Conservation (phyloP, 1,140 invertebrate genomes). For the Eupristina koningsbergeri region DNA sequence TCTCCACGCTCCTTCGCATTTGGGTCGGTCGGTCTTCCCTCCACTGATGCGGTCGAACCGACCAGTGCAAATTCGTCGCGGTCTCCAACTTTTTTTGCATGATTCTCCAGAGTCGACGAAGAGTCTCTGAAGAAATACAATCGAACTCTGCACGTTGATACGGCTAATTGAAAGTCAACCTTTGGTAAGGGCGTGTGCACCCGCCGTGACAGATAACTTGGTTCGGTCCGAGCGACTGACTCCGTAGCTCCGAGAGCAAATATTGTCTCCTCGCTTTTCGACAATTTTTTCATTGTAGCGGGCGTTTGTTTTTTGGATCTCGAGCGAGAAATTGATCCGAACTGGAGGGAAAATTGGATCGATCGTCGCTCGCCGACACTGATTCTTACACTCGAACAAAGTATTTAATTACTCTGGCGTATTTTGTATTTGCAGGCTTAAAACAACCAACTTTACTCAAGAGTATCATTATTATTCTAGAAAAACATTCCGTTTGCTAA, state of each 20-base stretch:
- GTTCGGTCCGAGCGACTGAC: background rate
- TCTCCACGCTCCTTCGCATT: background rate
- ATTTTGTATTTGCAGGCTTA: no score
- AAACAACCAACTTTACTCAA: no score
- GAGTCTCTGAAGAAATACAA: background rate
- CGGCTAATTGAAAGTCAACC: background rate
- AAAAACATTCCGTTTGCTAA: background rate
- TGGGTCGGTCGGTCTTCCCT: background rate
- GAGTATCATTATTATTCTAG: background rate
- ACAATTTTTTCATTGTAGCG: no score
- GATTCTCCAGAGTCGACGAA: background rate
- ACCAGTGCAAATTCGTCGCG: background rate
- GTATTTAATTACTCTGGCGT: no score
- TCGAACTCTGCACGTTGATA: background rate
- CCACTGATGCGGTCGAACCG: no score
- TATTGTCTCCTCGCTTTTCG: background rate
- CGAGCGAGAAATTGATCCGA: no score
- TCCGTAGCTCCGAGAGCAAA: background rate
- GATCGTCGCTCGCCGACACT: no score
- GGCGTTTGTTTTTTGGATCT: no score
- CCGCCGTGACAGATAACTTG: background rate
- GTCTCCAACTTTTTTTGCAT: background rate
- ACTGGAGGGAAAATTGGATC: no score
- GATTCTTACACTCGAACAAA: no score
- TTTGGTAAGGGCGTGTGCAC: background rate